Conservation (phyloP, 2,113 vertebrate genomes). For the Hypomesus transpacificus region DNA sequence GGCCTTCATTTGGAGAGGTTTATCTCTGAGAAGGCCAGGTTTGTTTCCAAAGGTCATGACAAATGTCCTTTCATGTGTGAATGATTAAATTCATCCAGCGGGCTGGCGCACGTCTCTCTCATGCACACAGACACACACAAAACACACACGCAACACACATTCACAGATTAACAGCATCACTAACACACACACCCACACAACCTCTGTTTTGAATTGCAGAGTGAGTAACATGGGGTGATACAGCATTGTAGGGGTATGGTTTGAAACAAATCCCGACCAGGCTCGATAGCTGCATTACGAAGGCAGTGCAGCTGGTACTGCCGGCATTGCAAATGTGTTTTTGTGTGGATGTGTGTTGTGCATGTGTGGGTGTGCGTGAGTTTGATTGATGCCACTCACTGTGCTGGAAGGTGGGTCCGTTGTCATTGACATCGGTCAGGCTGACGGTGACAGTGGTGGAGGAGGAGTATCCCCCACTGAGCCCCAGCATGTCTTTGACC, state of each 20-base stretch:
- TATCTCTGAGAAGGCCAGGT: slow-evolving; percentile 52
- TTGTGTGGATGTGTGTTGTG: slow-evolving; percentile 2
- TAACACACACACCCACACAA: background rate
- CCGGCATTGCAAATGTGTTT: background rate
- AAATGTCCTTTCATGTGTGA: slow-evolving; percentile 65
- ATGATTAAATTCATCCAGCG: slow-evolving; percentile 63
- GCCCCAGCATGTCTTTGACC: slow-evolving; percentile 90
- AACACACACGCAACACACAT: slow-evolving; percentile 16
- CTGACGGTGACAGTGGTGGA: slow-evolving; percentile 87
- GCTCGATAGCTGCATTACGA: too few relatives aligned
- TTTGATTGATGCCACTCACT: slow-evolving; percentile 74
- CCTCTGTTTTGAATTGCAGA: background rate
- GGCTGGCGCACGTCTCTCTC: slow-evolving; percentile 13
- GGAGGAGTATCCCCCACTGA: slow-evolving; percentile 77
- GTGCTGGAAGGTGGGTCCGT: slow-evolving; percentile 87
- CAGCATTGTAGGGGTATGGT: too few relatives aligned
- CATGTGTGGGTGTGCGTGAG: background rate
- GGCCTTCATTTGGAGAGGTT: slow-evolving; percentile 54
- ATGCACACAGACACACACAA: slow-evolving; percentile 8
- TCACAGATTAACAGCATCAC: background rate
- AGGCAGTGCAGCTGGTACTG: background rate
- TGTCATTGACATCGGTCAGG: slow-evolving; percentile 92
- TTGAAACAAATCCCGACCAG: too few relatives aligned
- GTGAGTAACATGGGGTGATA: slow-evolving; percentile 20
- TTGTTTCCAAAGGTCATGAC: slow-evolving; percentile 70